phyloP scores from a whole-genome alignment of 2,113 vertebrate species.

The Pteronura brasiliensis region DNA sequence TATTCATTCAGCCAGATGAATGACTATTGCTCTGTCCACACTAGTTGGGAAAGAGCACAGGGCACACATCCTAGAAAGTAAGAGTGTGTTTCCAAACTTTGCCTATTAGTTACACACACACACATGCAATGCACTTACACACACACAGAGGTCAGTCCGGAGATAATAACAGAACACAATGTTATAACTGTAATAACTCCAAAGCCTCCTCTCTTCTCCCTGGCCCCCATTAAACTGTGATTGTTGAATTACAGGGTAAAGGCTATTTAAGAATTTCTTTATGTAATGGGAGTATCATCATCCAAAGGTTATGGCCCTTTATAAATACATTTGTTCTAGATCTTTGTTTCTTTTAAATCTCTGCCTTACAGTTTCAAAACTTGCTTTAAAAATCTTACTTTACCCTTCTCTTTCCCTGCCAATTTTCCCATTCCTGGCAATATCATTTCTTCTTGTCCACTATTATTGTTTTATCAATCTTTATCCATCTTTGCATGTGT shows the following conservation, averaged over 20 bases:
- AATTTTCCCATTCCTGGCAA: background rate
- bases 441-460: background rate
- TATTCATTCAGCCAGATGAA: background rate
- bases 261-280: background rate
- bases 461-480: background rate
- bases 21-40: background rate
- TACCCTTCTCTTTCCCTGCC: background rate
- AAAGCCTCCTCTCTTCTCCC: background rate
- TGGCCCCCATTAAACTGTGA: background rate
- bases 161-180: background rate
- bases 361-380: background rate
- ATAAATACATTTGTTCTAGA: background rate
- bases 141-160: background rate
- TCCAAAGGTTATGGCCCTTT: background rate
- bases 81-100: background rate
- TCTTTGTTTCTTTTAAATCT: background rate
- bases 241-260: background rate
- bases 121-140: background rate
- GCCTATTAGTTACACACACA: background rate
- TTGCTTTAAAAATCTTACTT: background rate
- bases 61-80: background rate
- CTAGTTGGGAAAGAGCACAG: background rate
- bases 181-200: background rate
- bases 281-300: background rate
- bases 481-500: background rate